A percentile compares a stretch with the other conserved stretches of the same genome.
Conservation (phyloP, 2,888 invertebrate species). For the Oithona nana region DNA sequence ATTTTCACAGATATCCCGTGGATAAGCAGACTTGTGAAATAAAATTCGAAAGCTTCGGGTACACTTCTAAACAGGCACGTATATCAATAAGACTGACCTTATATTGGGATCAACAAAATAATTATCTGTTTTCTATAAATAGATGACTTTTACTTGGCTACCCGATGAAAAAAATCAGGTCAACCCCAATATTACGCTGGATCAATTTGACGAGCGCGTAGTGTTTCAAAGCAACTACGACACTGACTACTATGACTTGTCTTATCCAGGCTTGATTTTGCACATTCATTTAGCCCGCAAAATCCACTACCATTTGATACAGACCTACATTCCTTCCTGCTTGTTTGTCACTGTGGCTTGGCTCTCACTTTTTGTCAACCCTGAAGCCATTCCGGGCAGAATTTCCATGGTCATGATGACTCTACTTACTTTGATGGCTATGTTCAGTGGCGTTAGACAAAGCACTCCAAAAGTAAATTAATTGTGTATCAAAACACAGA, state of each 20-base stretch:
- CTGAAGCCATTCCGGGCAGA: slow-evolving; percentile 6
- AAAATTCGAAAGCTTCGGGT: slow-evolving; percentile 4
- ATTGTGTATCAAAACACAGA: too few relatives aligned
- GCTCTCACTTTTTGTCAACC: slow-evolving; percentile 7
- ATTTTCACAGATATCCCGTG: slow-evolving; percentile 3
- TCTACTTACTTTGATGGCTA: slow-evolving; percentile 1
- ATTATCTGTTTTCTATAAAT: too few relatives aligned
- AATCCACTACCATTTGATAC: slow-evolving; percentile 1
- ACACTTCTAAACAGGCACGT: neutral
- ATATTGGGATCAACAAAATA: too few relatives aligned
- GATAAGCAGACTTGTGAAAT: slow-evolving; percentile 3
- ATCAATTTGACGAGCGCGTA: slow-evolving; percentile 5
- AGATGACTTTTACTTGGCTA: too few relatives aligned
- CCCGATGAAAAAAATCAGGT: too few relatives aligned
- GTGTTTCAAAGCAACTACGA: neutral
- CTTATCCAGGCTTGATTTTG: slow-evolving; percentile 8
- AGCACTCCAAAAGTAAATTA: neutral
- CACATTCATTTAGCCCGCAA: neutral
- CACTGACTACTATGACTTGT: slow-evolving; percentile 11
- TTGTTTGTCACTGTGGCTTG: slow-evolving; percentile 7
- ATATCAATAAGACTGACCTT: too few relatives aligned
- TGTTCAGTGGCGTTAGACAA: neutral
- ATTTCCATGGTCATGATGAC: slow-evolving; percentile 7
- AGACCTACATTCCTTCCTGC: slow-evolving; percentile 1
- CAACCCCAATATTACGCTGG: slow-evolving; percentile 5